Percentiles rank a stretch among this genome's conserved stretches.
phyloP scores from a whole-genome alignment of 2,113 vertebrate genomes.

The Caretta caretta region DNA sequence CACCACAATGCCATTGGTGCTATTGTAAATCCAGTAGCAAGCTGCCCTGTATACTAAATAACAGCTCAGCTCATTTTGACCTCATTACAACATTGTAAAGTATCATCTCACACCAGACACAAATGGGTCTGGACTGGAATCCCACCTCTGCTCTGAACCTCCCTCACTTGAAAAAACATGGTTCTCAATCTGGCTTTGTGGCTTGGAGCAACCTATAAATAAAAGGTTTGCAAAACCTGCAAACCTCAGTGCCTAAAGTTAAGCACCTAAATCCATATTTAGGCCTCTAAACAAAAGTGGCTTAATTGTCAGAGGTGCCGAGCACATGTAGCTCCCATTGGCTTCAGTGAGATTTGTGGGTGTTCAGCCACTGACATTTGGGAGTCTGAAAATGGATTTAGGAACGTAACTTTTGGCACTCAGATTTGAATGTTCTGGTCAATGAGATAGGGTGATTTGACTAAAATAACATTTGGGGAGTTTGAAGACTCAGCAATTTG shows the following conservation, averaged over 20 bases:
- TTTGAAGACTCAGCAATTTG: slow-evolving; percentile 43
- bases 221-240: neutral
- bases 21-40: no score
- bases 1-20: no score
- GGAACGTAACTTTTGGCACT: slow-evolving; percentile 2
- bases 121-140: neutral
- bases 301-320: neutral
- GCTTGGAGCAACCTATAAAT: neutral
- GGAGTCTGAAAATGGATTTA: slow-evolving; percentile 3
- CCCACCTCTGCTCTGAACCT: neutral
- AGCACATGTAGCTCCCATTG: neutral
- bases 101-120: neutral
- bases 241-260: neutral
- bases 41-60: neutral
- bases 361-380: neutral
- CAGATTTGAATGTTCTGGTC: slow-evolving; percentile 30
- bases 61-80: neutral
- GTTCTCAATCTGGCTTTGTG: neutral
- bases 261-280: neutral
- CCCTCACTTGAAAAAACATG: neutral
- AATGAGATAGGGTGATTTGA: slow-evolving; percentile 4
- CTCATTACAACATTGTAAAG: fast-evolving
- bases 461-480: slow-evolving; percentile 42
- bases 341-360: neutral
- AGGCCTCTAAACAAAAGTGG: neutral